A percentile compares a stretch with the other conserved stretches of the same genome.
phyloP scores from a whole-genome alignment of 2,113 vertebrate species.

The Siniperca chuatsi region DNA sequence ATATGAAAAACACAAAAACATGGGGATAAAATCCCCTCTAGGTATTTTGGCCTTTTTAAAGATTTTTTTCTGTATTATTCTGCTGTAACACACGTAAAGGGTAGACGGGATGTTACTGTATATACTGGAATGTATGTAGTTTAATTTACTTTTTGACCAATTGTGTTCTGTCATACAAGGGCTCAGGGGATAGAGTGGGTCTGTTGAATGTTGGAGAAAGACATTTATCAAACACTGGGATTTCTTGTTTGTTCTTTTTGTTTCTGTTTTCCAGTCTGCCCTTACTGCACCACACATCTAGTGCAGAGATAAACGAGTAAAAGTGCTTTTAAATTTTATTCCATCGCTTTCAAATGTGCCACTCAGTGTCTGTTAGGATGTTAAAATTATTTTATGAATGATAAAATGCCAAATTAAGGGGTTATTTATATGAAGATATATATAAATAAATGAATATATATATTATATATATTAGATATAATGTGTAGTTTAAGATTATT shows the following conservation, averaged over 20 bases:
- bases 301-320: conserved; percentile 79
- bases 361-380: conserved; percentile 84
- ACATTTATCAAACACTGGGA: conserved; percentile 67
- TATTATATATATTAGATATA: conserved; percentile 85
- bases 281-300: conserved; percentile 76
- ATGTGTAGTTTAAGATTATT: conserved; percentile 83
- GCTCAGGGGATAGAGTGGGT: conserved; percentile 66
- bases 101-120: conserved; percentile 78
- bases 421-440: conserved; percentile 87
- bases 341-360: conserved; percentile 86
- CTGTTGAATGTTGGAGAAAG: conserved; percentile 61
- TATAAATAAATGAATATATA: conserved; percentile 81
- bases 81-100: conserved; percentile 67
- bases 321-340: conserved; percentile 84
- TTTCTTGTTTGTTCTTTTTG: conserved; percentile 43
- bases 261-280: conserved; percentile 52
- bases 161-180: conserved; percentile 77
- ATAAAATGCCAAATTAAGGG: conserved; percentile 88
- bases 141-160: conserved; percentile 73
- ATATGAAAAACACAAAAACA: conserved; percentile 37
- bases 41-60: conserved; percentile 57
- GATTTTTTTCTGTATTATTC: conserved; percentile 52
- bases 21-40: conserved; percentile 33
- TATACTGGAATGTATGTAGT: conserved; percentile 84
- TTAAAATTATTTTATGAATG: conserved; percentile 86